Evolutionary conservation across 2,888 invertebrate genomes (phyloP), one percentile per base, ranked within the genome.

Genomic region (Cerastis leucographa): DNA sequence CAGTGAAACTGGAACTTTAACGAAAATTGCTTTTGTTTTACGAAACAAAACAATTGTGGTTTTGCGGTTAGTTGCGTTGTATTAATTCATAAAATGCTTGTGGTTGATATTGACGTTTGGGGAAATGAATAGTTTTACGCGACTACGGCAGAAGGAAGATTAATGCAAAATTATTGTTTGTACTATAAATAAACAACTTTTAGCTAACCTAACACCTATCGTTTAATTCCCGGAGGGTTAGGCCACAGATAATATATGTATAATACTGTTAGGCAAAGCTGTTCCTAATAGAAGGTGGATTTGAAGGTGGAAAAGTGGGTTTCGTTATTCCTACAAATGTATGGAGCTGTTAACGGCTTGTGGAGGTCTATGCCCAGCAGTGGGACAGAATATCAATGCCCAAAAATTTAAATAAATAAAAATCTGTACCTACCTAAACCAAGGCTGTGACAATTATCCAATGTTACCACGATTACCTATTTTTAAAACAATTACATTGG

Each of bases 401-500:
- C 6, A 40, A 40, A 40, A 40, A 40, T 6, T 6, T 40, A 40
- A 0, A 8, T 40, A 5, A 40, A 40, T 40, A 40, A 40, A 40
- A 40, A 40, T 40, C 40, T 40, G 40, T 40, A 40, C 7, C 7
- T 40, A 40, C 6, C 3, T 40, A 40, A 54, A 44, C 12, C 46
- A 40, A 56, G 56, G 22, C 46, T 29, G 29, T 68, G 67, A 67
- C 67, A 49, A 59, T 49, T 68, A 56, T 12, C 17, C 11, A 78
- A 49, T n/a, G 29, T 29, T 14, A 62, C 22, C 17, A 66, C 44
- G 2, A 72, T 78, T 70, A 62, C 17, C 5, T 22, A 78, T 44
- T 29, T 25, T 71, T 61, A 56, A 62, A 65, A 44, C 66, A 69
- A 78, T 66, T 65, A 76, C n/a, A 17, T 62, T 66, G 22, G 25